These are phyloP conservation scores for Azemiops feae DNA, from an alignment of 2,113 vertebrate genomes.

Conservation along the genomic window DNA sequence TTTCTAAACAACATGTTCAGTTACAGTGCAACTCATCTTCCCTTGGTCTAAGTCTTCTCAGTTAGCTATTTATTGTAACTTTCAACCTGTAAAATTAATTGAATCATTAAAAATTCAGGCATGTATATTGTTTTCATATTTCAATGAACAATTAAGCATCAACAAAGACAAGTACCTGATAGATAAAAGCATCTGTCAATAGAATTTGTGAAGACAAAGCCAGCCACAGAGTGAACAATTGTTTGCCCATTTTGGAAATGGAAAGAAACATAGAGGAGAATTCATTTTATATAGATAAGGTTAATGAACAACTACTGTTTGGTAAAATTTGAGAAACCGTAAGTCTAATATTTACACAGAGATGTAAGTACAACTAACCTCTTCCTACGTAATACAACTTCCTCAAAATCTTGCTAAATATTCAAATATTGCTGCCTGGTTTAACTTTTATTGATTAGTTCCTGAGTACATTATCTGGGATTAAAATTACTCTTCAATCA, in stretches of 20 bases:
- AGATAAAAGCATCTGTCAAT: slow-evolving; percentile 26
- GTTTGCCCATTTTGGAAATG: slow-evolving; percentile 56
- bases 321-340: slow-evolving; percentile 34
- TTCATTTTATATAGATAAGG: slow-evolving; percentile 22
- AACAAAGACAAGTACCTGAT: slow-evolving; percentile 53
- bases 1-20: neutral
- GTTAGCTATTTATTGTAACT: neutral
- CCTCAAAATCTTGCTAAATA: neutral
- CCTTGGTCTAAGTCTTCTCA: neutral
- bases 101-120: fast-evolving
- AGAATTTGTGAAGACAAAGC: slow-evolving; percentile 36
- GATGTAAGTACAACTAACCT: neutral
- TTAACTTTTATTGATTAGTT: neutral
- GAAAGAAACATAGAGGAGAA: slow-evolving; percentile 30
- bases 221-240: slow-evolving; percentile 24
- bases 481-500: neutral
- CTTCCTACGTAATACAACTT: neutral
- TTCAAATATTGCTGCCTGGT: neutral
- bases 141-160: neutral
- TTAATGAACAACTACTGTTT: slow-evolving; percentile 61
- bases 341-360: slow-evolving; percentile 52
- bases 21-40: neutral
- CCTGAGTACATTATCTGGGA: neutral
- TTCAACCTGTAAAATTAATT: neutral
- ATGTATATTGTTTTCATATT: neutral